These are phyloP conservation scores for Venturia canescens DNA, from an alignment of 1,140 invertebrate genomes.

Conservation along the genomic window DNA sequence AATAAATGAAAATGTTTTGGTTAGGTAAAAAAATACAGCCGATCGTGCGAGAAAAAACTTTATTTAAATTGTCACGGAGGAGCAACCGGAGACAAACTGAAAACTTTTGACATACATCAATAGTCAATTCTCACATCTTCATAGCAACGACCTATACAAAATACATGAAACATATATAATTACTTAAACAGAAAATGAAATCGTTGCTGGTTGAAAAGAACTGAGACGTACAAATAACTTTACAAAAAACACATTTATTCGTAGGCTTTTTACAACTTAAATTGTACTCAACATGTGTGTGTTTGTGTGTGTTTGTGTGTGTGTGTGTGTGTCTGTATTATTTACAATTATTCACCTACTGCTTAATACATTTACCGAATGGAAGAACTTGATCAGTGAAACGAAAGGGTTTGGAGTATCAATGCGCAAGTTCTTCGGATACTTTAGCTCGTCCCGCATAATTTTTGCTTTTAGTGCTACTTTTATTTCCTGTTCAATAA, in stretches of 20 bases:
- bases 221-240: slow-evolving; percentile 38
- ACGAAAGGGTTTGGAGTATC: not conserved
- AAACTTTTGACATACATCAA: too few relatives aligned
- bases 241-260: slow-evolving; percentile 54
- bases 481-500: not conserved
- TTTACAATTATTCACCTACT: slow-evolving; percentile 41
- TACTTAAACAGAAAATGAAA: too few relatives aligned
- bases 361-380: not conserved
- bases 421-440: not conserved
- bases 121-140: too few relatives aligned
- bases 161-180: too few relatives aligned
- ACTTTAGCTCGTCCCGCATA: not conserved
- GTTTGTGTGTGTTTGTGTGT: slow-evolving; percentile 28
- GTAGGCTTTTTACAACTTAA: slow-evolving; percentile 51
- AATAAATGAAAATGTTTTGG: too few relatives aligned
- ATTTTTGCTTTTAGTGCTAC: not conserved
- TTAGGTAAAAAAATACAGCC: too few relatives aligned
- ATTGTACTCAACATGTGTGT: slow-evolving; percentile 35
- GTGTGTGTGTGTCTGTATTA: slow-evolving; percentile 41
- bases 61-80: too few relatives aligned
- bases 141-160: too few relatives aligned
- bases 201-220: too few relatives aligned
- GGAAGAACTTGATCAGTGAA: not conserved
- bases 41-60: too few relatives aligned
- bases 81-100: too few relatives aligned